Evolutionary conservation across 2,888 invertebrate species (phyloP), one percentile per base, ranked within the genome.

Genomic region (Monoplex corrugatus): DNA sequence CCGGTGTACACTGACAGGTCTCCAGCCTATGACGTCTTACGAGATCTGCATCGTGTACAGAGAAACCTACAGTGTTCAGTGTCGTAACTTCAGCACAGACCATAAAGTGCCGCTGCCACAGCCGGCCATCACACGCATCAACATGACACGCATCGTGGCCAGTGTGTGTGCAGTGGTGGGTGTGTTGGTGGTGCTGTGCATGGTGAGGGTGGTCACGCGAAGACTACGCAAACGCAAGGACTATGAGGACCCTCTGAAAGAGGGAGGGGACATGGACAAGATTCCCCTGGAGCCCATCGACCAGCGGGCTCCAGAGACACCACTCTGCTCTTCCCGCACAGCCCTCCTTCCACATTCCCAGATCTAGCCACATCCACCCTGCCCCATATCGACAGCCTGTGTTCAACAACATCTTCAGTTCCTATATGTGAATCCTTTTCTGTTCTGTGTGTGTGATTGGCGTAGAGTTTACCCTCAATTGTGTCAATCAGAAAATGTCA

Each of bases 261-360:
- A 95, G 75, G 95, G 95, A 87, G 93, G 94, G 40, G 94, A 94
- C 72, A 95, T 95, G 92, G 93, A 95, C 40, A 95, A 95, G 86
- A 96, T 96, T 78, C 96, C 96, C 5, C 92, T 96, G 89, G 96
- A 96, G 89, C 96, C 96, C 90, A 91, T 96, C 5, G 95, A 96
- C 92, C 82, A 63, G 40, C 94, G 96, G 85, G 96, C 96, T 1
- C 95, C 94, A 10, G 94, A 92, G 43, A 94, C 95, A 6, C 94
- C 94, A 0, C 91, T 95, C 88, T 95, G 95, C 88, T 94, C 95
- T 28, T 95, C 95, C 1, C 93, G 93, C 80, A 95, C 95, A 19
- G 95, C 95, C 0, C 93, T 95, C 44, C 92, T 95, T 13, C 89
- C 92, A 84, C 89, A 91, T 90, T 92, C 91, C 63, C 92, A 92